Evolutionary conservation across 2,797 vertebrate genomes (phyloP), one percentile per base, ranked within the genome.

Genomic region (Cossypha polioptera): DNA sequence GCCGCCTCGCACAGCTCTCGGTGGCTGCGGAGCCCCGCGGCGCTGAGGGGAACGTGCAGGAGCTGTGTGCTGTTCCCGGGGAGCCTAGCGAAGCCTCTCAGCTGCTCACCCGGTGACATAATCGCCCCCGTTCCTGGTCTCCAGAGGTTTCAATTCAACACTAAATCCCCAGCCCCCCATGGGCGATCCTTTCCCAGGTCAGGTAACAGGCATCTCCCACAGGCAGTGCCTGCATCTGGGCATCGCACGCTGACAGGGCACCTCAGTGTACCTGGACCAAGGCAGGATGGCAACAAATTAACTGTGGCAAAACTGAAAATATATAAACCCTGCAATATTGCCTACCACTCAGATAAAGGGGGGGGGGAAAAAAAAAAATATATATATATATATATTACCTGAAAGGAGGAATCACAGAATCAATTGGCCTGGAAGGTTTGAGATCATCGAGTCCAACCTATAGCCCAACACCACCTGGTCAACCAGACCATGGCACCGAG

Each of bases 161-260:
- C 55, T 69, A 29, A 62, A 47, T 15, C 51, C 11, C 9, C 50
- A 5, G 53, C 5, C 20, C 16, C 43, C 16, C 51, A 3, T 8
- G 12, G 8, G 73, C 6, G 3, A 1, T 9, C 20, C 28, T 16
- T 50, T 35, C 16, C 62, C 36, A 1, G 43, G 14, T 3, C 67
- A 20, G 83, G 42, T 55, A 21, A 17, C 8, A 0, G 43, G 42
- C 22, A 5, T 18, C 20, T 63, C 33, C 35, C 26, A 2, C 4
- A 4, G 16, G 51, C 66, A 5, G 25, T 6, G 2, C 33, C 38
- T 4, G 1, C 10, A 0, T 5, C 1, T 0, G 36, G 26, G 20
- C 5, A 4, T 22, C 45, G 0, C 4, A 4, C 16, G 7, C 19
- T 0, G 2, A 0, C 20, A 2, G 50, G 16, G 29, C 33, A 2